Evolutionary conservation across 2,888 invertebrate genomes (phyloP).

Genomic region (Pilophorus perplexus): DNA sequence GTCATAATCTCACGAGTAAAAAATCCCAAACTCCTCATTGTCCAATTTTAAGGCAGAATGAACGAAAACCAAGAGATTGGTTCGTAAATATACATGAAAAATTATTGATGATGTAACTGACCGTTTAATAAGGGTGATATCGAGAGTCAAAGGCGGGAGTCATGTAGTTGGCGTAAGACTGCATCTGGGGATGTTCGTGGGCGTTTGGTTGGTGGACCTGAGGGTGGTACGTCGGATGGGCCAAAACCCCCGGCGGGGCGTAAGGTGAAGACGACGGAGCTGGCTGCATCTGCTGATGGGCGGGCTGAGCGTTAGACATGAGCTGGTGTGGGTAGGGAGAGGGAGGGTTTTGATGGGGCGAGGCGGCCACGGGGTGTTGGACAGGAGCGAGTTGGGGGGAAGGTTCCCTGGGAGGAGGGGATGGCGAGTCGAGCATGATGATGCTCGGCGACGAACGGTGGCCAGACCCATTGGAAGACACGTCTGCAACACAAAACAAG

Average conservation of each 20-base stretch:
- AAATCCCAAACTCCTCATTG: too few relatives aligned
- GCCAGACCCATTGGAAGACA: constrained; percentile 7
- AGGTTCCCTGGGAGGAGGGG: constrained; percentile 55
- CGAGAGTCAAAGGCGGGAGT: neutral
- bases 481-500: neutral
- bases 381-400: constrained; percentile 4
- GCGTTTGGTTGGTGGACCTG: constrained; percentile 11
- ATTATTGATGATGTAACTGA: too few relatives aligned
- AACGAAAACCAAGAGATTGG: too few relatives aligned
- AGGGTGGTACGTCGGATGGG: too few relatives aligned
- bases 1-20: too few relatives aligned
- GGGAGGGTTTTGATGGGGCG: constrained; percentile 29
- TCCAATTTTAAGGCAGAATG: too few relatives aligned
- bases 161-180: constrained; percentile 11
- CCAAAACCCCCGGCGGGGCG: too few relatives aligned
- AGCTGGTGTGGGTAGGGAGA: neutral
- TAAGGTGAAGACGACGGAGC: too few relatives aligned
- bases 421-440: constrained; percentile 65
- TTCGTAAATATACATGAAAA: too few relatives aligned
- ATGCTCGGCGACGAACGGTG: constrained; percentile 58
- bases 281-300: too few relatives aligned
- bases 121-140: constrained; percentile 19
- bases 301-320: neutral
- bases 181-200: neutral
- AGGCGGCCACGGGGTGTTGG: neutral